Percentiles rank a stretch among this genome's conserved stretches.
phyloP scores from a whole-genome alignment of 2,888 invertebrate genomes.

The Clunio marinus region DNA sequence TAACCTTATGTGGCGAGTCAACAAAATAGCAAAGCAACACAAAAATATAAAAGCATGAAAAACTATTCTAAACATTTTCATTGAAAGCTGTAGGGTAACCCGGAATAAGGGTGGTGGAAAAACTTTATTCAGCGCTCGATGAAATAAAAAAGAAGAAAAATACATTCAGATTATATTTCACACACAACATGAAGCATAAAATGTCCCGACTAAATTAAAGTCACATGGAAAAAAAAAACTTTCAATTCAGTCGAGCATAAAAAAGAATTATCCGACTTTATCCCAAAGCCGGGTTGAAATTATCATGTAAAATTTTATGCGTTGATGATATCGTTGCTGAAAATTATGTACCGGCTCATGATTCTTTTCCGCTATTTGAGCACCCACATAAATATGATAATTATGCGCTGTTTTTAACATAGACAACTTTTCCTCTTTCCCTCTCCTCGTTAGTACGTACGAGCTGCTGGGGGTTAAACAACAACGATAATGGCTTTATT shows the following conservation, averaged over 20 bases:
- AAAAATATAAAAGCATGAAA: too few species aligned
- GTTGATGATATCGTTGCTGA: constrained; percentile 21
- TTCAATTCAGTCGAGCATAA: neutral
- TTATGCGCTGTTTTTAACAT: constrained; percentile 17
- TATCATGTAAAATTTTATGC: constrained; percentile 17
- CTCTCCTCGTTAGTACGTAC: neutral
- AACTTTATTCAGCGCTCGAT: too few species aligned
- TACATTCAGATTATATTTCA: too few species aligned
- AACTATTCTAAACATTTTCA: constrained; percentile 8
- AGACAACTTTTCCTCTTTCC: constrained; percentile 4
- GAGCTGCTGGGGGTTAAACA: too few species aligned
- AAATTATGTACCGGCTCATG: constrained; percentile 16
- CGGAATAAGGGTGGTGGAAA: neutral
- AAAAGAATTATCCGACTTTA: constrained; percentile 12
- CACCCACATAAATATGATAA: constrained; percentile 15
- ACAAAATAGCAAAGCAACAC: too few species aligned
- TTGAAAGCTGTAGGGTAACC: neutral
- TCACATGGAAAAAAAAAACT: neutral
- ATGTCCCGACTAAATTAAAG: constrained; percentile 3
- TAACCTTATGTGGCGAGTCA: too few species aligned
- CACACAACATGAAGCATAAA: neutral
- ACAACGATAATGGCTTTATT: neutral
- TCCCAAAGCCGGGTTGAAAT: neutral
- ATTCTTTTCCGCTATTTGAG: constrained; percentile 23
- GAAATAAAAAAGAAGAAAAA: too few species aligned